Base-by-base conservation (phyloP, 1,140 invertebrate genomes). In the Drosophila sp. region DNA sequence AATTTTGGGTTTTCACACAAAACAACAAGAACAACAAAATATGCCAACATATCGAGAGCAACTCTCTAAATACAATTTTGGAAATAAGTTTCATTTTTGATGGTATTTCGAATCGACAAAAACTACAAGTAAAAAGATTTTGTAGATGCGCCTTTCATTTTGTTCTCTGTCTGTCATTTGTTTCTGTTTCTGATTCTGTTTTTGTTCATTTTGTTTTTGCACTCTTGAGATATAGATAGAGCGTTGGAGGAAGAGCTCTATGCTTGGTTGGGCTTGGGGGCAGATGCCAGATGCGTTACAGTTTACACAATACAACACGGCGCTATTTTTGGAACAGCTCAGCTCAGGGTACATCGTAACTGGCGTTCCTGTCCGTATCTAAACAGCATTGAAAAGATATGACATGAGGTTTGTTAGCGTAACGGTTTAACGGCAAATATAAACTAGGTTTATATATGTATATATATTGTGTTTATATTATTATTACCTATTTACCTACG, bases 311-410 rank as follows among this genome's bases (percentile, higher is more conserved):
- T 76, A 87, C 78, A 72, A 86, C 82, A 87, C 83, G 79, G 78
- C 76, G 83, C 80, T 89, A 83, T 34, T 32, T 46, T 80, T 83
- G 83, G 83, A 89, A 89, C 83, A 72, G 89, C 89, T 86, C 81
- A 86, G 82, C 83, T 89, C 86, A 89, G 87, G 86, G 86, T 90
- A 90, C 86, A 89, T 89, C 86, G 86, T 87, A 90, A 89, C 86
- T 89, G 86, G 86, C 78, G 86, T 90, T 89, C 86, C 86, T 80
- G 80, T 89, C 86, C 86, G 80, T 90, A 89, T 89, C 86, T 89
- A 89, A 90, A 89, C 86, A 90, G 86, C 80, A 89, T 89, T 89
- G 67, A 90, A 89, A 90, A 89, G 76, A 89, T 90, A 86, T 86
- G 86, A 89, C 86, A 90, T 89, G 83, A 89, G 80, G 84, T 83